Percentiles rank a stretch among this genome's conserved stretches.
phyloP scores from a whole-genome alignment of 2,797 vertebrate genomes.

The Lithobates pipiens region DNA sequence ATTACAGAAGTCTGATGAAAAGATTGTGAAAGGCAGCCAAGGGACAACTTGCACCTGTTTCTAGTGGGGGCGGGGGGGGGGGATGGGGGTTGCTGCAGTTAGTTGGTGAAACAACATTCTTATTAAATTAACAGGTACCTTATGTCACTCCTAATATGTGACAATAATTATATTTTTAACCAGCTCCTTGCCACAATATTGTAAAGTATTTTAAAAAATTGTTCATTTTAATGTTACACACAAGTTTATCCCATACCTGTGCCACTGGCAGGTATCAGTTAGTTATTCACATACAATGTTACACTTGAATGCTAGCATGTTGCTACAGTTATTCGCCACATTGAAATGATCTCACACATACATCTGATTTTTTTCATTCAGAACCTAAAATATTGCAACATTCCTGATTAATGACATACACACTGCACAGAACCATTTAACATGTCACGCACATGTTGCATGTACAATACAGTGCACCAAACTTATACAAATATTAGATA shows the following conservation, averaged over 20 bases:
- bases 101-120: too few relatives aligned
- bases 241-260: neutral
- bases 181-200: too few relatives aligned
- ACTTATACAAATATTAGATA: constrained; percentile 31
- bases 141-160: too few relatives aligned
- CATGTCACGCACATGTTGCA: constrained; percentile 36
- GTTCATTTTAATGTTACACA: neutral
- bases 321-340: neutral
- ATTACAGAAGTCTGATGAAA: neutral
- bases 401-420: constrained; percentile 21
- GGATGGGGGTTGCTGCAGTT: too few relatives aligned
- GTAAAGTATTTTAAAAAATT: too few relatives aligned
- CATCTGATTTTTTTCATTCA: constrained; percentile 14
- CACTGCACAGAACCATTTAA: constrained; percentile 26
- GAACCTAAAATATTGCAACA: constrained; percentile 5
- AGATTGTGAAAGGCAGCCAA: neutral
- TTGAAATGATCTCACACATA: constrained; percentile 19
- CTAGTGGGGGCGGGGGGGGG: neutral
- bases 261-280: neutral
- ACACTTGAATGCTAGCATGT: neutral
- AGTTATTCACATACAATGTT: constrained; percentile 16
- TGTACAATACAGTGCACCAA: constrained; percentile 21
- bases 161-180: too few relatives aligned
- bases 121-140: too few relatives aligned
- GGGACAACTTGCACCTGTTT: neutral